A percentile compares a stretch with the other conserved stretches of the same genome.
Evolutionary conservation across 2,797 vertebrate genomes (phyloP).

Genomic region (Hyperoplus immaculatus): DNA sequence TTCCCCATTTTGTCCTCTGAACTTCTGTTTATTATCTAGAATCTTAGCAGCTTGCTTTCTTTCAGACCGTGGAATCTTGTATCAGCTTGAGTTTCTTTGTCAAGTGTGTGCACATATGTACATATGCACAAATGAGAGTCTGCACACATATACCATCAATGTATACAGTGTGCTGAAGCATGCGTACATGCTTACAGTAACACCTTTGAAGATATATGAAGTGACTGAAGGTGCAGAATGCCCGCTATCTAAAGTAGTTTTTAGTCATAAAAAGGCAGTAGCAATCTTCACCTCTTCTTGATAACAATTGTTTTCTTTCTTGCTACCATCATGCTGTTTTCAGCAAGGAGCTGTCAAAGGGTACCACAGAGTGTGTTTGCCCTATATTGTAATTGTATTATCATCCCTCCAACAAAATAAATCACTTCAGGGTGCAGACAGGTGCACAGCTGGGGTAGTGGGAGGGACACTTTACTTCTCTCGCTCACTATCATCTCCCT

Average conservation of each 20-base stretch:
- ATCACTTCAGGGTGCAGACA: constrained; percentile 51
- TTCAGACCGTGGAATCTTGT: background rate
- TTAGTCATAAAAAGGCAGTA: constrained; percentile 1
- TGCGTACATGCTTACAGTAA: no score
- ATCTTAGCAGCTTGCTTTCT: background rate
- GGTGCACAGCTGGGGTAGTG: constrained; percentile 52
- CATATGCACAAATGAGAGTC: background rate
- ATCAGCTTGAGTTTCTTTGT: background rate
- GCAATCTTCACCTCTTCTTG: constrained; percentile 1
- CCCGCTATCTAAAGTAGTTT: background rate
- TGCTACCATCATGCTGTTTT: constrained; percentile 13
- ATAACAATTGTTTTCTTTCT: constrained; percentile 5
- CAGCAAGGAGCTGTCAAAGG: constrained; percentile 20
- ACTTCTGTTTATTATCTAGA: constrained; percentile 7
- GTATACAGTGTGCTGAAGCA: no score
- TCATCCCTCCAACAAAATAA: constrained; percentile 43
- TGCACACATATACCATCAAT: background rate
- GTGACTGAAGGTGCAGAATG: background rate
- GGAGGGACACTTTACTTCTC: constrained; percentile 42
- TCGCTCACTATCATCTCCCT: background rate
- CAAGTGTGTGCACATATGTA: background rate
- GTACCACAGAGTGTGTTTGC: constrained; percentile 25
- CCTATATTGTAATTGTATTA: constrained; percentile 52
- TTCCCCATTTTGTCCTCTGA: constrained; percentile 15
- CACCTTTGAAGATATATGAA: background rate